These are phyloP conservation scores for Brachionus plicatilis DNA, from an alignment of 1,140 invertebrate genomes.

Conservation along the genomic window DNA sequence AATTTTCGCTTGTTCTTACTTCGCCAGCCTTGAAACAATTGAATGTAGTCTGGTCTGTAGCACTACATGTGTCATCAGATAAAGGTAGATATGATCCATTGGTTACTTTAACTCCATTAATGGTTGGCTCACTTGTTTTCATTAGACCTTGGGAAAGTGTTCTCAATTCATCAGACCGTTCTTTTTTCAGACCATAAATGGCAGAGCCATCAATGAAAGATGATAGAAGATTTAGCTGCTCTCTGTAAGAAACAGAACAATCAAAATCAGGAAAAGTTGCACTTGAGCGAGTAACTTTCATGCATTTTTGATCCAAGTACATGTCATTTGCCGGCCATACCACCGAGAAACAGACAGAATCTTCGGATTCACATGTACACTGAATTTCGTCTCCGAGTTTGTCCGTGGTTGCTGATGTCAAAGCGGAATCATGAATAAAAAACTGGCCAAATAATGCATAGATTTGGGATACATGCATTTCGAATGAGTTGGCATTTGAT, in stretches of 20 bases:
- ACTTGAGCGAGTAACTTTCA: not conserved
- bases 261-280: not conserved
- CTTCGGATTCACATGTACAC: not conserved
- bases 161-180: not conserved
- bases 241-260: conserved; percentile 42
- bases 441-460: conserved; percentile 70
- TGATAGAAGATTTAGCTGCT: conserved; percentile 72
- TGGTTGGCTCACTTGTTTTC: not conserved
- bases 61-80: not conserved
- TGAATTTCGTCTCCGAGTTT: not conserved
- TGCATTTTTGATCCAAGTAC: not conserved
- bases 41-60: not conserved
- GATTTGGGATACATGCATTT: not conserved
- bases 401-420: conserved; percentile 42
- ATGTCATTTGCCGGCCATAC: not conserved
- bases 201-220: conserved; percentile 75
- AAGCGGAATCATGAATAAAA: conserved; percentile 45
- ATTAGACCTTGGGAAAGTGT: not conserved
- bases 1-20: not conserved
- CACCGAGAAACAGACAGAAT: not conserved
- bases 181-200: conserved; percentile 64
- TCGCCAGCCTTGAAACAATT: conserved; percentile 21
- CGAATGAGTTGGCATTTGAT: not conserved
- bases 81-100: not conserved
- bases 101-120: not conserved